Base-by-base conservation (phyloP, 1,140 invertebrate genomes). In the Frieseomelitta varia region DNA sequence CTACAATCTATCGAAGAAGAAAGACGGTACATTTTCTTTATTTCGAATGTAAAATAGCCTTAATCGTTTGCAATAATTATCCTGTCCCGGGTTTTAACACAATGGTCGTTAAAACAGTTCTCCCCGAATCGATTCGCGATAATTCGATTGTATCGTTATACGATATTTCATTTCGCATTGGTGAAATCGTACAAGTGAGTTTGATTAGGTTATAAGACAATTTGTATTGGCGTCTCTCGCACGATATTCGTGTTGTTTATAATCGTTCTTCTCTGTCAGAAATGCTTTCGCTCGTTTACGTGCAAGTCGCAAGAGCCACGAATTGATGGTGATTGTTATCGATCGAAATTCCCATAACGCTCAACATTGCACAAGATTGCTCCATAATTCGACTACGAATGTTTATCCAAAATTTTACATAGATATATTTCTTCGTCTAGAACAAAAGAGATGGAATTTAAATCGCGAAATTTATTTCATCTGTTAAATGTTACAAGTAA, bases 281-380 rank as follows among this genome's bases (percentile, higher is more conserved):
- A 10, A 19, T 27, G 14, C 55, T 39, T 75, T 75, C 27, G 17
- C 19, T 14, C 51, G 4, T 17, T 47, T 19, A 39, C 2, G 19
- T 27, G 11, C 51, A 55, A 79, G 30, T 27, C 11, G 65, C 10
- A 15, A 8, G 1, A 68, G 8, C 11, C 27, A 19, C 14, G 11
- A 61, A 30, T 63, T 21, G 15, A n/a, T 53, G 47, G 75, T 53
- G 58, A 81, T 78, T 83, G n/a, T 51, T 67, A 51, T 83, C 53
- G 74, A 69, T 83, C 65, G 11, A 56, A 77, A 56, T 82, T 69
- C 51, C 74, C 67, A 10, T 55, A 30, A 27, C 24, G 10, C 21
- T 63, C 10, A 10, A 1, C 24, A 12, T 0, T 3, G 27, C 39
- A 10, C 39, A 8, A 19, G 1, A 61, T n/a, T 61, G 11, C 12